Conservation (phyloP, 2,888 invertebrate species). For the Pasiphila rectangulata region DNA sequence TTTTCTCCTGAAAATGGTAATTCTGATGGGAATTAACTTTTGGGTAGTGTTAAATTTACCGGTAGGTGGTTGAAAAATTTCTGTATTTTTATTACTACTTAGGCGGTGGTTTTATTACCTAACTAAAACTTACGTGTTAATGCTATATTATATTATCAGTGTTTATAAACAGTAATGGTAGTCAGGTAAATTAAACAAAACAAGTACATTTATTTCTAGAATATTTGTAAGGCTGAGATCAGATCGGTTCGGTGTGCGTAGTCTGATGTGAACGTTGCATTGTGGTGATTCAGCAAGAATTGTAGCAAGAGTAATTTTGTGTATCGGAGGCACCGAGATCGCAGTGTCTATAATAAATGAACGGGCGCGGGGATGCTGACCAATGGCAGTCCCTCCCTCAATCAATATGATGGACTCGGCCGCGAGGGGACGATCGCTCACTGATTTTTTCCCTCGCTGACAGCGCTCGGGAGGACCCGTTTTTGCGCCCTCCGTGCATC, state of each 20-base stretch:
- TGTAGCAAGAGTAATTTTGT: constrained; percentile 40
- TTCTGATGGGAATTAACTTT: constrained; percentile 57
- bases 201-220: too few species aligned
- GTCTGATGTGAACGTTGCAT: constrained; percentile 27
- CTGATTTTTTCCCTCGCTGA: constrained; percentile 81
- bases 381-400: constrained; percentile 81
- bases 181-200: too few species aligned
- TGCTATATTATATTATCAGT: too few species aligned
- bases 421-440: constrained; percentile 82
- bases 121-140: too few species aligned
- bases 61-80: too few species aligned
- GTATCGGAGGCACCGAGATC: constrained; percentile 57
- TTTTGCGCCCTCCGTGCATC: constrained; percentile 74
- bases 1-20: constrained; percentile 52
- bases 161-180: too few species aligned
- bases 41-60: too few species aligned
- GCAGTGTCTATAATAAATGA: constrained; percentile 82
- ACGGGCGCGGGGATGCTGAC: constrained; percentile 78
- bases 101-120: too few species aligned
- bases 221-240: too few species aligned
- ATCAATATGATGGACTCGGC: constrained; percentile 82
- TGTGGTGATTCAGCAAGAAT: constrained; percentile 46
- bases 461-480: constrained; percentile 77
- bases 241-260: too few species aligned
- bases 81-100: too few species aligned